Evolutionary conservation across 2,888 invertebrate species (phyloP), one percentile per base, ranked within the genome.

Genomic region (Sarcophaga rosellei): DNA sequence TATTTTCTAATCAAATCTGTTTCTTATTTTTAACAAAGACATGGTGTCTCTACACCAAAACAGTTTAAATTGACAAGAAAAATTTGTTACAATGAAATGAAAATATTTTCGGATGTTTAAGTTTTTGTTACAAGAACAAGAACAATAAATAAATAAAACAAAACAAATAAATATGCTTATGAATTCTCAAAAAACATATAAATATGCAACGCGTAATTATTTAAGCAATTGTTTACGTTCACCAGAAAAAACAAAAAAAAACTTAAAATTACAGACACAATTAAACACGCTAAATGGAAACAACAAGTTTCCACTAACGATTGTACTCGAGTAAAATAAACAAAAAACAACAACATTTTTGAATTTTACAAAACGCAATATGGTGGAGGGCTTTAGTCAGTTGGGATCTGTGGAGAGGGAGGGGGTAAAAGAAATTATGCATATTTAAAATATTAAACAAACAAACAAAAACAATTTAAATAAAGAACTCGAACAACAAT

Each of bases 381-480:
- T 17, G n/a, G 11, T 10, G 15, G 17, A 70, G 8, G 2, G 4
- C 1, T 2, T 53, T 0, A 35, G n/a, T 47, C 8, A 10, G 35
- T 2, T 8, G 8, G 35, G 8, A 35, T 35, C 10, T 35, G 35
- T 17, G 12, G n/a, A 35, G n/a, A 35, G 25, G 17, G 23, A 15
- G 53, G 17, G 47, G 62, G 1, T 15, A 21, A 25, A 17, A 59
- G 44, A 74, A 62, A 72, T 66, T 61, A 61, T 17, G 44, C 81
- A 69, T 72, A 76, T 73, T 72, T 35, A 25, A 77, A 74, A 45
- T 77, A 45, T 44, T 44, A 35, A 66, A 74, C 15, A 72, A 53
- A 59, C 21, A 83, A 45, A 62, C 1, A 72, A 25, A 83, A 77
- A n/a, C 6, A 59, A 72, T 53, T 44, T 25, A 10, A 45, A 81